Percentiles rank a stretch among this genome's conserved stretches.
phyloP scores from a whole-genome alignment of 2,888 invertebrate genomes.

The Noctua comes region DNA sequence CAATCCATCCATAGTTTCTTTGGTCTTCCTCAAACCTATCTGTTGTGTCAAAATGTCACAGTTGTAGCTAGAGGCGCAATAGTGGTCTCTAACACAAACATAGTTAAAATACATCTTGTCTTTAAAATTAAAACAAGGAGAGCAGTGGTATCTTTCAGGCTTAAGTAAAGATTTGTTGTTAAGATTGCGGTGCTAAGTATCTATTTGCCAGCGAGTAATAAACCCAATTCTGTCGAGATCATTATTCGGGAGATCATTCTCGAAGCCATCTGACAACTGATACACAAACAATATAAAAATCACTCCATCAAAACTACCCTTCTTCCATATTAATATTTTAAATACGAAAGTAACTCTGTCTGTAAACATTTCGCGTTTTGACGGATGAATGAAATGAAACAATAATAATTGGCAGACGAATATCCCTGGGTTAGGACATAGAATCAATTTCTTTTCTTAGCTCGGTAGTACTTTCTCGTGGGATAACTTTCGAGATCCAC shows the following conservation, averaged over 20 bases:
- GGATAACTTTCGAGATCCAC: not conserved
- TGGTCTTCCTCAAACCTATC: no score
- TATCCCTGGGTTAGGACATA: not conserved
- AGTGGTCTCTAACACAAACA: not conserved
- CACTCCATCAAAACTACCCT: not conserved
- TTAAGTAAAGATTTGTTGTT: slow-evolving; percentile 26
- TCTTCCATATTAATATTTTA: not conserved
- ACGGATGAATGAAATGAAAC: not conserved
- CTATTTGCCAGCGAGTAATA: slow-evolving; percentile 31
- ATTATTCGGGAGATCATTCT: slow-evolving; percentile 17
- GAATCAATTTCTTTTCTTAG: not conserved
- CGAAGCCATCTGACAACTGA: not conserved
- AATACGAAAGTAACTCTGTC: not conserved
- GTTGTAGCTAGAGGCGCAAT: not conserved
- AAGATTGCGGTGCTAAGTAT: slow-evolving; percentile 30
- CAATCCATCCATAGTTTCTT: no score
- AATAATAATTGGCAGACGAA: not conserved
- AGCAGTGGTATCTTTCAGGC: not conserved
- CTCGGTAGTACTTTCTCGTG: not conserved
- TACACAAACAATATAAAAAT: slow-evolving; percentile 16
- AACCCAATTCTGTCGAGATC: slow-evolving; percentile 34
- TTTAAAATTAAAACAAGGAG: not conserved
- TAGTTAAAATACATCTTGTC: no score
- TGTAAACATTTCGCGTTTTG: not conserved
- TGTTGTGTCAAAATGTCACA: not conserved